A percentile compares a stretch with the other conserved stretches of the same genome.
These are phyloP conservation scores for Orchesella cincta DNA, from an alignment of 1,140 invertebrate species.

Conservation along the genomic window DNA sequence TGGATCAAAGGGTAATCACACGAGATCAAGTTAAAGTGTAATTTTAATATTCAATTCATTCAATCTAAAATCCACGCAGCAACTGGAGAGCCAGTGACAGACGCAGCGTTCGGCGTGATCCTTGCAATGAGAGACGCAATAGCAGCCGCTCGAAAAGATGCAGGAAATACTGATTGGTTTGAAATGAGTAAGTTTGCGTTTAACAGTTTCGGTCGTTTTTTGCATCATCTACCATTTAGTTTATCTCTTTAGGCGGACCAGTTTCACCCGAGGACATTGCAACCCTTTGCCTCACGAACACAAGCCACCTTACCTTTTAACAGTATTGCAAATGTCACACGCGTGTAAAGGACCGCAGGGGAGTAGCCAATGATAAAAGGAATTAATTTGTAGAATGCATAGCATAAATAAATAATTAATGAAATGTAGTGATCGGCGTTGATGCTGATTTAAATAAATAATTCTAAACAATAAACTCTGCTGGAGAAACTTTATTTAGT, in stretches of 20 bases:
- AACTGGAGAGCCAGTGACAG: background rate
- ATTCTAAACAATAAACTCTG: no score
- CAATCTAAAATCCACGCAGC: background rate
- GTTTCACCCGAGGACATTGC: background rate
- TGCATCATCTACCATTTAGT: background rate
- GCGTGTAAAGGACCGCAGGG: no score
- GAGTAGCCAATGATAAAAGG: no score
- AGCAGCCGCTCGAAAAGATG: conserved; percentile 19
- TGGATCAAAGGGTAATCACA: background rate
- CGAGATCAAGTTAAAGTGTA: background rate
- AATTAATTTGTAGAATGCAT: no score
- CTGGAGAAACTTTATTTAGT: no score
- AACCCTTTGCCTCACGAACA: background rate
- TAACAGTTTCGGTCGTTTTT: background rate
- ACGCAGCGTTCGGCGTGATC: background rate
- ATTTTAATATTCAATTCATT: background rate
- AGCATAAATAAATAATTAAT: no score
- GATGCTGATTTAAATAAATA: no score
- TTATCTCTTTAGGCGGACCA: background rate
- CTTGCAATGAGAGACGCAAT: conserved; percentile 45
- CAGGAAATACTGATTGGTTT: conserved; percentile 23
- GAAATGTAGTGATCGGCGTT: no score
- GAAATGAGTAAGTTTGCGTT: conserved; percentile 21
- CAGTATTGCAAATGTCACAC: no score
- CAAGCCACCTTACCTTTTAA: no score